These are phyloP conservation scores for Alviniconcha marisindica DNA, from an alignment of 1,140 invertebrate genomes.

Conservation along the genomic window DNA sequence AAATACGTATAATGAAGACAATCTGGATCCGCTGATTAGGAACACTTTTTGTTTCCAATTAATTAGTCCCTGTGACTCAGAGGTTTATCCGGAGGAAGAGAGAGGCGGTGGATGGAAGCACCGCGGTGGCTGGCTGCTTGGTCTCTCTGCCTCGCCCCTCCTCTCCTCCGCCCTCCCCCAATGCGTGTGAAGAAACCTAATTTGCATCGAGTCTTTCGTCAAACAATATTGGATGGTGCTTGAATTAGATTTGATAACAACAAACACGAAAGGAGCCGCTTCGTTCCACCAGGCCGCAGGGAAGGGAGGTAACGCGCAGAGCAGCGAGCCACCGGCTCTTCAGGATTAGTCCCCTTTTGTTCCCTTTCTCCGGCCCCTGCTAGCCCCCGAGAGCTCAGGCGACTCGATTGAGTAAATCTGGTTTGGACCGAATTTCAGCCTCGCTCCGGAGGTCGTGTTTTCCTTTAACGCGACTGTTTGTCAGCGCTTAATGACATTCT, in stretches of 20 bases:
- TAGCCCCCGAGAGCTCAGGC: neutral
- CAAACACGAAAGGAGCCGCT: constrained; percentile 6
- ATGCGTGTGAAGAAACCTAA: constrained; percentile 33
- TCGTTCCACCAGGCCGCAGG: neutral
- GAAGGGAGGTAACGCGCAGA: constrained; percentile 18
- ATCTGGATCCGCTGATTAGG: constrained; percentile 37
- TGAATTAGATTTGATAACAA: constrained; percentile 42
- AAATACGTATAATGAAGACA: constrained; percentile 42
- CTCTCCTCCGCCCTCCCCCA: neutral
- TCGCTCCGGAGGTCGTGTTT: constrained; percentile 17
- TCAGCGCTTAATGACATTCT: neutral
- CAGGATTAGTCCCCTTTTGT: constrained; percentile 29
- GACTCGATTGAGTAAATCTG: constrained; percentile 31
- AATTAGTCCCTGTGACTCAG: constrained; percentile 42
- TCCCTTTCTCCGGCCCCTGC: neutral
- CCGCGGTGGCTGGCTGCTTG: neutral
- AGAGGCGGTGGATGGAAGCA: neutral
- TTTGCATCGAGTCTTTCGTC: constrained; percentile 41
- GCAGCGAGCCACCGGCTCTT: neutral
- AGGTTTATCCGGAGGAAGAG: constrained; percentile 3
- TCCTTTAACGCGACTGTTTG: constrained; percentile 24
- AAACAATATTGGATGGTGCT: constrained; percentile 40
- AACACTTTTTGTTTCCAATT: constrained; percentile 45
- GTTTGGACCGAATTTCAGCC: constrained; percentile 17
- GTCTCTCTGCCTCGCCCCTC: no score